Evolutionary conservation across 2,888 invertebrate species (phyloP).

Genomic region (Tachina lurida): DNA sequence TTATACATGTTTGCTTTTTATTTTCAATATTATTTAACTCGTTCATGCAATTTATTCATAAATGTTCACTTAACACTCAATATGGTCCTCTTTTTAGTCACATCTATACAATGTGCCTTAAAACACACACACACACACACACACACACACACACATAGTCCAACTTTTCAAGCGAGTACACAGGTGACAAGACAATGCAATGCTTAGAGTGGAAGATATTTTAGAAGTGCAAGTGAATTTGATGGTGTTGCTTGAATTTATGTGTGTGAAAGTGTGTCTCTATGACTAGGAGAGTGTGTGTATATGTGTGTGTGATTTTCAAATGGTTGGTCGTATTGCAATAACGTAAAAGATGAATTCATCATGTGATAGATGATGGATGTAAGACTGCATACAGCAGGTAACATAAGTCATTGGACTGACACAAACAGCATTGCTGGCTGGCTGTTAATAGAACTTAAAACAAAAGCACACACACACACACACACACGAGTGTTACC

Average conservation of each 20-base stretch:
- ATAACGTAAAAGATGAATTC: slow-evolving; percentile 78
- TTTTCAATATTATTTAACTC: slow-evolving; percentile 61
- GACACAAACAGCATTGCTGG: slow-evolving; percentile 68
- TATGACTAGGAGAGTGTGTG: background rate
- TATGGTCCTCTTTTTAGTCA: slow-evolving; percentile 33
- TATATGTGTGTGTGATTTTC: slow-evolving; percentile 39
- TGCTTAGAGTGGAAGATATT: slow-evolving; percentile 25
- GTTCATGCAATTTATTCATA: slow-evolving; percentile 81
- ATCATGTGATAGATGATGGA: slow-evolving; percentile 78
- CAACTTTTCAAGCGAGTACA: slow-evolving; percentile 19
- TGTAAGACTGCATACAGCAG: slow-evolving; percentile 78
- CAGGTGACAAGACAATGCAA: slow-evolving; percentile 54
- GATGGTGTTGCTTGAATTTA: background rate
- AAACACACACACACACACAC: background rate
- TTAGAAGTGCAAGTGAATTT: slow-evolving; percentile 30
- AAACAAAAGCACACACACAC: slow-evolving; percentile 55
- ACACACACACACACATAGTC: background rate
- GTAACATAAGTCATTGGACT: slow-evolving; percentile 79
- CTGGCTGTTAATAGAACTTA: slow-evolving; percentile 59
- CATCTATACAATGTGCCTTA: slow-evolving; percentile 74
- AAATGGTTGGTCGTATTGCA: slow-evolving; percentile 69
- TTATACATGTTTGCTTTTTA: background rate
- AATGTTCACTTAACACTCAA: slow-evolving; percentile 75
- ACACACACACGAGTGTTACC: slow-evolving; percentile 22
- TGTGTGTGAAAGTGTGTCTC: slow-evolving; percentile 34